Conservation (phyloP, 2,888 invertebrate genomes). For the Drosophila austrosaltans region DNA sequence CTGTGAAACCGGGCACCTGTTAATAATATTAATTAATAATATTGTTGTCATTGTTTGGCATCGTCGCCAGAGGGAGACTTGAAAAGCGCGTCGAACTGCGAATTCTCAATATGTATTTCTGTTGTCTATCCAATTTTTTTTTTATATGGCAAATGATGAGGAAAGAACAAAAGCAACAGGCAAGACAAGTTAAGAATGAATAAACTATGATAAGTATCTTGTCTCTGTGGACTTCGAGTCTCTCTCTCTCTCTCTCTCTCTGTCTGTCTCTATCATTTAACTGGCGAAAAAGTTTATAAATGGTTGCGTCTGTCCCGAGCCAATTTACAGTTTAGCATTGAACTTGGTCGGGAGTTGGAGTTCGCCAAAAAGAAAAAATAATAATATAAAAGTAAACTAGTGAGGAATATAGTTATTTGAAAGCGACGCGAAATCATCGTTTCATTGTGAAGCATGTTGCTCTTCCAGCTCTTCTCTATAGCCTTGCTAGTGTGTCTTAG, state of each 20-base stretch:
- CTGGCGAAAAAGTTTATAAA: conserved; percentile 77
- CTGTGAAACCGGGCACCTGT: conserved; percentile 56
- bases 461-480: conserved; percentile 45
- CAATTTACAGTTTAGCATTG: conserved; percentile 82
- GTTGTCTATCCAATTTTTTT: conserved; percentile 18
- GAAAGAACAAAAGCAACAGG: conserved; percentile 35
- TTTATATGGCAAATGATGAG: conserved; percentile 36
- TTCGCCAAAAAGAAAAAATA: conserved; percentile 61
- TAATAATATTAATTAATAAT: conserved; percentile 74
- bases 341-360: conserved; percentile 81
- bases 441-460: conserved; percentile 40
- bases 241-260: conserved; percentile 22
- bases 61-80: conserved; percentile 31
- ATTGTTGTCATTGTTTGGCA: conserved; percentile 41
- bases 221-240: conserved; percentile 28
- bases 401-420: conserved; percentile 18
- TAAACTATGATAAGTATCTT: conserved; percentile 63
- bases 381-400: neutral
- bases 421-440: conserved; percentile 34
- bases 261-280: conserved; percentile 20
- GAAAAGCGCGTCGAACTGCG: conserved; percentile 40
- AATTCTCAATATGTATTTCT: conserved; percentile 42
- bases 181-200: conserved; percentile 72
- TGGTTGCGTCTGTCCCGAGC: conserved; percentile 77
- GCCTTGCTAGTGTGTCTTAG: conserved; percentile 45